These are phyloP conservation scores for Atta colombica DNA, from an alignment of 1,140 invertebrate genomes.

Conservation along the genomic window DNA sequence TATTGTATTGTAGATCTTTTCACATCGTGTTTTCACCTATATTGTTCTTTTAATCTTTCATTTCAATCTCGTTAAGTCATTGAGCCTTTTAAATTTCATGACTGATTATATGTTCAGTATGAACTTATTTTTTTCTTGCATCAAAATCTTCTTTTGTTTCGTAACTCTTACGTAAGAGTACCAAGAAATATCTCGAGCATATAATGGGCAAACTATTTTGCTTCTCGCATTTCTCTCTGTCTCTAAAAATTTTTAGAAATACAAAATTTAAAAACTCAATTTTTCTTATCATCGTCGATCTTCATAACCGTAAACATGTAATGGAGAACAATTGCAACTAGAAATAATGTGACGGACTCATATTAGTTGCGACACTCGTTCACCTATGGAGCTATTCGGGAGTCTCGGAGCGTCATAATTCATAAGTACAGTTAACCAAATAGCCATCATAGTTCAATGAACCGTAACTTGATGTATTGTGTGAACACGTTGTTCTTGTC, in stretches of 20 bases:
- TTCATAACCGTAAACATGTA: neutral
- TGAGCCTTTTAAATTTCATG: slow-evolving; percentile 6
- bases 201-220: neutral
- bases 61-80: slow-evolving; percentile 3
- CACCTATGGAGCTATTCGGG: slow-evolving; percentile 33
- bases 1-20: neutral
- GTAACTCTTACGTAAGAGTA: slow-evolving; percentile 12
- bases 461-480: slow-evolving; percentile 59
- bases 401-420: slow-evolving; percentile 63
- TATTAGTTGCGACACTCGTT: slow-evolving; percentile 26
- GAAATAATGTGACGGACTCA: slow-evolving; percentile 6
- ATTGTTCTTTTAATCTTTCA: neutral
- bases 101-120: neutral
- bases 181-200: slow-evolving; percentile 1
- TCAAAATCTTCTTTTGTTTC: slow-evolving; percentile 27
- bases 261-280: slow-evolving; percentile 1
- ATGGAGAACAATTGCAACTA: slow-evolving; percentile 13
- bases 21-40: neutral
- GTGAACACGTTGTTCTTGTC: slow-evolving; percentile 52
- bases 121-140: neutral
- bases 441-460: slow-evolving; percentile 72
- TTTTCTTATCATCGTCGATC: neutral
- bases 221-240: neutral
- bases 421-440: slow-evolving; percentile 76
- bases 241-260: neutral